Percentiles rank a stretch among this genome's conserved stretches.
Evolutionary conservation across 2,113 vertebrate genomes (phyloP).

Genomic region (Cisticola juncidis): DNA sequence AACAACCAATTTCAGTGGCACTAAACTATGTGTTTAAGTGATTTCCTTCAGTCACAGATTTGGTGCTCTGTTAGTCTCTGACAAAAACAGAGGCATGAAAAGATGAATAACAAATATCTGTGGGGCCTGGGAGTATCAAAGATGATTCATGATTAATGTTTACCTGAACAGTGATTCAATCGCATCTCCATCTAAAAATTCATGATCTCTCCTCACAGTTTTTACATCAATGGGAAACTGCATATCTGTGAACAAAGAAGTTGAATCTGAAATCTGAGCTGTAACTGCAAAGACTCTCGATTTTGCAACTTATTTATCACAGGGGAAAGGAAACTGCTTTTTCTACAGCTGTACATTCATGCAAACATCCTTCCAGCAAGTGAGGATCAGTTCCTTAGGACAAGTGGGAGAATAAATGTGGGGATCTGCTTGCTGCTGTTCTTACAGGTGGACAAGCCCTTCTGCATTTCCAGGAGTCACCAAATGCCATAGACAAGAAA

Average conservation of each 20-base stretch:
- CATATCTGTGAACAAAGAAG: conserved; percentile 68
- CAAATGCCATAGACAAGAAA: not conserved
- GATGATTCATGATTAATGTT: not conserved
- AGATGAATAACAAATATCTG: not conserved
- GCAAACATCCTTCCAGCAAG: not conserved
- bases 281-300: not conserved
- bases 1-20: not conserved
- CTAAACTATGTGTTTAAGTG: not conserved
- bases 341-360: not conserved
- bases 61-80: not conserved
- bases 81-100: not conserved
- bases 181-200: conserved; percentile 79
- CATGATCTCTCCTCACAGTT: conserved; percentile 77
- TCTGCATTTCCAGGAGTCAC: not conserved
- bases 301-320: not conserved
- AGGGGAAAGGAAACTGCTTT: not conserved
- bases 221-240: conserved; percentile 78
- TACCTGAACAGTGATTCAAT: conserved; percentile 82
- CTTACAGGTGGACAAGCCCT: not conserved
- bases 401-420: not conserved
- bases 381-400: not conserved
- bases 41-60: not conserved
- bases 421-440: not conserved
- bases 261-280: not conserved
- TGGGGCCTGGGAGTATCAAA: not conserved